Evolutionary conservation across 1,140 invertebrate species (phyloP).

Genomic region (Tribolium castaneum): DNA sequence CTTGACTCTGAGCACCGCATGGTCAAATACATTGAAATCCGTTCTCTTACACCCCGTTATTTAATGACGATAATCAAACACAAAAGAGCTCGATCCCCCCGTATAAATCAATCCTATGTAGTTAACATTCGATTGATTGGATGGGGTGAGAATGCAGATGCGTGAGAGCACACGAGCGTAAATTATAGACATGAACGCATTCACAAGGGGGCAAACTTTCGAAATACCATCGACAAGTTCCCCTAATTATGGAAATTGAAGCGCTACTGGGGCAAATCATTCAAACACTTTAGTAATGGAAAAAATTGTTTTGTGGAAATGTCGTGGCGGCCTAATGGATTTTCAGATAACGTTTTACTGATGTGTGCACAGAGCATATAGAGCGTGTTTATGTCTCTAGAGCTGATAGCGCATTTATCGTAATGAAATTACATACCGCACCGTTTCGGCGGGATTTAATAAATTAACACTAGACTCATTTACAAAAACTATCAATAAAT

Average conservation of each 20-base stretch:
- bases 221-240: slow-evolving; percentile 39
- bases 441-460: slow-evolving; percentile 17
- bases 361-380: neutral
- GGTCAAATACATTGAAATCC: slow-evolving; percentile 19
- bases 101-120: slow-evolving; percentile 41
- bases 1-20: slow-evolving; percentile 1
- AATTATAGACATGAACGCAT: slow-evolving; percentile 41
- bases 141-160: slow-evolving; percentile 45
- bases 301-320: slow-evolving; percentile 6
- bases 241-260: slow-evolving; percentile 40
- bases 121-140: slow-evolving; percentile 44
- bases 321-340: slow-evolving; percentile 1
- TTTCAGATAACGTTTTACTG: neutral
- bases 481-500: slow-evolving; percentile 34
- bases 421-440: slow-evolving; percentile 30
- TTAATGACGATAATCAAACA: slow-evolving; percentile 44
- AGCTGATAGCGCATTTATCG: slow-evolving; percentile 16
- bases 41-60: slow-evolving; percentile 32
- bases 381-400: neutral
- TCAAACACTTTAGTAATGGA: slow-evolving; percentile 14
- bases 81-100: slow-evolving; percentile 35
- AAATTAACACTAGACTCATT: slow-evolving; percentile 35
- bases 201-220: slow-evolving; percentile 39
- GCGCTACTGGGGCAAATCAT: slow-evolving; percentile 8
- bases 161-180: slow-evolving; percentile 44